These are phyloP conservation scores for Ophioderma brevispina DNA, from an alignment of 35 echinoderm and acorn worm species.

Conservation along the genomic window DNA sequence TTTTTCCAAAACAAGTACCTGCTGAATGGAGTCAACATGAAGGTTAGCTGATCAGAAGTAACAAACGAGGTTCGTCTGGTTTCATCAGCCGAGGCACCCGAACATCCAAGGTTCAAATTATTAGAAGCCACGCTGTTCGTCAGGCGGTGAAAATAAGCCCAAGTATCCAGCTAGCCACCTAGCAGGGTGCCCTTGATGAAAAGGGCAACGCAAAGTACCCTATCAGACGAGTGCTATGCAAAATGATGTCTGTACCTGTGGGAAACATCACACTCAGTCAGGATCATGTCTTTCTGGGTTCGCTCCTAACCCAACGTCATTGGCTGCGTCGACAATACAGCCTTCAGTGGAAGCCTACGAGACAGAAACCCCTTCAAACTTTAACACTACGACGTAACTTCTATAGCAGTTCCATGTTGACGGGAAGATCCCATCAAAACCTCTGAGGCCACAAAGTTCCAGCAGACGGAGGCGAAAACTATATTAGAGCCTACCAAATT, in stretches of 20 bases:
- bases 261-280: slow-evolving; percentile 62
- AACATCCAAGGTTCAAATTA: slow-evolving; percentile 34
- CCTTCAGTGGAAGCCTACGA: slow-evolving; percentile 24
- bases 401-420: slow-evolving; percentile 38
- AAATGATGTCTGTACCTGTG: slow-evolving; percentile 58
- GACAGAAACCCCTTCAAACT: slow-evolving; percentile 30
- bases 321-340: background rate
- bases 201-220: slow-evolving; percentile 72
- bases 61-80: slow-evolving; percentile 41
- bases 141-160: slow-evolving; percentile 11
- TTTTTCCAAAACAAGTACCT: slow-evolving; percentile 63
- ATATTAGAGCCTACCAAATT: slow-evolving; percentile 44
- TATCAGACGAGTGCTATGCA: slow-evolving; percentile 50
- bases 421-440: slow-evolving; percentile 44
- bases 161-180: slow-evolving; percentile 39
- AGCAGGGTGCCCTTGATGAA: slow-evolving; percentile 36
- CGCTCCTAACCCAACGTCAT: background rate
- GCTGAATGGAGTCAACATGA: slow-evolving; percentile 53
- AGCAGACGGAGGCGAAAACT: background rate
- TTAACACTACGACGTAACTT: slow-evolving; percentile 21
- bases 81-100: background rate
- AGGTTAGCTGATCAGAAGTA: slow-evolving; percentile 39
- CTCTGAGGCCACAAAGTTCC: background rate
- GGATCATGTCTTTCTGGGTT: slow-evolving; percentile 48
- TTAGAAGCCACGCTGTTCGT: slow-evolving; percentile 46